Conservation (phyloP, 2,797 vertebrate genomes). For the Orestias chungarensis region DNA sequence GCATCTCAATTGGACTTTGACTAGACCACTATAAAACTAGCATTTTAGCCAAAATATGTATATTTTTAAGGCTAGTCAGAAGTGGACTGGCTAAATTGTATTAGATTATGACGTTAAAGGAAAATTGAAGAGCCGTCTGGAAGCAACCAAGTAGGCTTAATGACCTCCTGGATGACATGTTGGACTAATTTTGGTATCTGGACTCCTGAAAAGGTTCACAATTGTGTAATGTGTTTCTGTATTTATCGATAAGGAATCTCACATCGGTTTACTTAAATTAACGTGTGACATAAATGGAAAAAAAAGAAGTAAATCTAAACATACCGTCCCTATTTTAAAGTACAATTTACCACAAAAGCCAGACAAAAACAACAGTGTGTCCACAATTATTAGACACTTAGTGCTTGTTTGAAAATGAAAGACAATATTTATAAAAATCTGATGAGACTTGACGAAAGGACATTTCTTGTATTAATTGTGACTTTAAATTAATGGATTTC, state of each 20-base stretch:
- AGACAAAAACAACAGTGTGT: not conserved
- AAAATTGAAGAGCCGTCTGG: too few species aligned
- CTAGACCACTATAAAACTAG: not conserved
- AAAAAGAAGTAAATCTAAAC: not conserved
- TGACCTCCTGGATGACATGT: not conserved
- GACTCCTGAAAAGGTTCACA: not conserved
- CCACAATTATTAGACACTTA: not conserved
- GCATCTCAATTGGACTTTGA: too few species aligned
- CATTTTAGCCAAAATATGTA: rapidly evolving
- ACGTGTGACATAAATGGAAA: not conserved
- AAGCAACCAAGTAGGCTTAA: too few species aligned
- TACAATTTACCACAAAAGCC: not conserved
- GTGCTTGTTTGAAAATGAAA: not conserved
- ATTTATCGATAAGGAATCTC: not conserved
- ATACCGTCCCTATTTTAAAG: not conserved
- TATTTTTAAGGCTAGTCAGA: not conserved
- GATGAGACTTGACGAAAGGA: not conserved
- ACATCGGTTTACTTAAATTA: not conserved
- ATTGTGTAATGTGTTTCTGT: not conserved
- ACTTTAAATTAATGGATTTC: conserved; percentile 25
- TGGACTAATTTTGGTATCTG: not conserved
- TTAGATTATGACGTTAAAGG: not conserved
- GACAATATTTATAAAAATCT: not conserved
- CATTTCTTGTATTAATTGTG: not conserved
- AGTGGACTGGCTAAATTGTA: not conserved